These are phyloP conservation scores for Selene dorsalis DNA, from an alignment of 2,797 vertebrate genomes.

Conservation along the genomic window DNA sequence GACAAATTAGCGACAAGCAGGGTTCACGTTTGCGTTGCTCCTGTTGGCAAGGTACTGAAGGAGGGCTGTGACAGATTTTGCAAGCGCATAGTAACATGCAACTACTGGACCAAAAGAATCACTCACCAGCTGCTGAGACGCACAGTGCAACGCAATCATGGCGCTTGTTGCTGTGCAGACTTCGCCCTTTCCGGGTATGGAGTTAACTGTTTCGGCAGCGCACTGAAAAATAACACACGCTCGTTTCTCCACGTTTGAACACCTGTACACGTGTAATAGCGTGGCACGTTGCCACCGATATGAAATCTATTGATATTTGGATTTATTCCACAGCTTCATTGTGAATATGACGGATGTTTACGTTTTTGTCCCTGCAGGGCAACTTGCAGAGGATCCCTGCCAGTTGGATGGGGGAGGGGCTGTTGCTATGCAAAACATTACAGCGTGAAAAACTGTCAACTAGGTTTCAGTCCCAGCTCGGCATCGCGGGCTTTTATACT, in stretches of 20 bases:
- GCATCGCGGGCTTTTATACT: constrained; percentile 42
- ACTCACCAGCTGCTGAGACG: constrained; percentile 86
- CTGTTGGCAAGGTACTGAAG: constrained; percentile 76
- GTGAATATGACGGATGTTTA: constrained; percentile 12
- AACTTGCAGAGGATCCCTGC: constrained; percentile 76
- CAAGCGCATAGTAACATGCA: constrained; percentile 85
- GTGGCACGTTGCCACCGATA: fast-evolving
- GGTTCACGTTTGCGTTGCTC: constrained; percentile 52
- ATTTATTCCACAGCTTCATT: neutral
- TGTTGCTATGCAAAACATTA: constrained; percentile 90
- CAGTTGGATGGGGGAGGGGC: constrained; percentile 73
- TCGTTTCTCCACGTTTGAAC: fast-evolving
- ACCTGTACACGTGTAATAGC: fast-evolving
- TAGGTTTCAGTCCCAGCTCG: constrained; percentile 58
- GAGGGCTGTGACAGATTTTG: constrained; percentile 81
- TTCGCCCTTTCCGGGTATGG: constrained; percentile 80
- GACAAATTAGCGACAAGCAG: constrained; percentile 56
- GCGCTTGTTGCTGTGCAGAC: constrained; percentile 90
- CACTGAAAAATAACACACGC: neutral
- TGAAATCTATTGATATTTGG: fast-evolving
- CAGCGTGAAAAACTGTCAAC: constrained; percentile 82
- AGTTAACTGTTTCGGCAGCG: constrained; percentile 80
- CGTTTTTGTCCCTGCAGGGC: constrained; percentile 58
- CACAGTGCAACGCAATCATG: constrained; percentile 84
- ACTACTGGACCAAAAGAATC: constrained; percentile 84